Conservation (phyloP, 2,113 vertebrate species). For the Indri indri region DNA sequence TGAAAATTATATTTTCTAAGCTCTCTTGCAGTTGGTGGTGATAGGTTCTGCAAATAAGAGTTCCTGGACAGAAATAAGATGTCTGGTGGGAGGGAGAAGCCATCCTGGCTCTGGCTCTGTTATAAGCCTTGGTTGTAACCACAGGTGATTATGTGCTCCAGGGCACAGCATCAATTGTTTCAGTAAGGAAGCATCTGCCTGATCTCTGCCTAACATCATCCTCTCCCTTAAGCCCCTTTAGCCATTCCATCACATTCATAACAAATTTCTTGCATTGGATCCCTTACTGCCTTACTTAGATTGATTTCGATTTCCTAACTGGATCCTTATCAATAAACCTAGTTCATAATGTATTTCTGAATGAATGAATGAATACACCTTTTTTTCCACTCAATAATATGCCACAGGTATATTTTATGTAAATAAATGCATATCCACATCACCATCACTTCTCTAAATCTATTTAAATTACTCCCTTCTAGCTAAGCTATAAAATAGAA, state of each 20-base stretch:
- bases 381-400: background rate
- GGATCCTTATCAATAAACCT: background rate
- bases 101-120: background rate
- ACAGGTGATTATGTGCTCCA: background rate
- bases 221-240: background rate
- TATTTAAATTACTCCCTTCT: background rate
- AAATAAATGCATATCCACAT: background rate
- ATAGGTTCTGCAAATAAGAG: background rate
- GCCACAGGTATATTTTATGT: background rate
- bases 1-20: background rate
- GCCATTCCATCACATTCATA: background rate
- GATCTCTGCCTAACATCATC: background rate
- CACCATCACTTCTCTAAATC: background rate
- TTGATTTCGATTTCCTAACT: background rate
- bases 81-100: background rate
- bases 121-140: background rate
- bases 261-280: background rate
- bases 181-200: background rate
- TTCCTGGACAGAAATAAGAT: background rate
- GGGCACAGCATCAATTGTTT: background rate
- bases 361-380: background rate
- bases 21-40: background rate
- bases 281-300: background rate
- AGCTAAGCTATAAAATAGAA: slow-evolving; percentile 6
- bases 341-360: background rate